Conservation (phyloP, 2,888 invertebrate genomes). For the Netelia melanura region DNA sequence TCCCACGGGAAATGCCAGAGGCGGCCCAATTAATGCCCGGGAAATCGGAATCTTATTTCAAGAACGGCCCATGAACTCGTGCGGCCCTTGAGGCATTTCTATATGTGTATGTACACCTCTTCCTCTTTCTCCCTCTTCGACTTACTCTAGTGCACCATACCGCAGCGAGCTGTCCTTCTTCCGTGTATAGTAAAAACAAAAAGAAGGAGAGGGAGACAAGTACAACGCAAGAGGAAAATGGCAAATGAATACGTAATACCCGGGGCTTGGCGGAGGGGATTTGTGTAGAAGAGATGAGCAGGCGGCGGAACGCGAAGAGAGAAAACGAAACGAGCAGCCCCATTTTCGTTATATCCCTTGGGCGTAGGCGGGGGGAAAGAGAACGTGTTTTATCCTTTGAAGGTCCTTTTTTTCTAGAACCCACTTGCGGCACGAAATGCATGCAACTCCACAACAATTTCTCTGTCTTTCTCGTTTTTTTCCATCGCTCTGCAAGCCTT, state of each 20-base stretch:
- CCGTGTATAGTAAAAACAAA: neutral
- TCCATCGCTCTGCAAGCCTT: neutral
- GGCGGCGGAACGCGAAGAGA: constrained; percentile 23
- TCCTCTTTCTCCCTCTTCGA: constrained; percentile 30
- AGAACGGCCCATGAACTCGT: constrained; percentile 70
- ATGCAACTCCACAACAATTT: constrained; percentile 49
- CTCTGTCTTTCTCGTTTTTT: neutral
- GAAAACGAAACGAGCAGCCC: constrained; percentile 19
- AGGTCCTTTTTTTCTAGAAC: constrained; percentile 66
- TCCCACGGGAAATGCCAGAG: constrained; percentile 81
- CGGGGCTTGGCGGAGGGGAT: constrained; percentile 46
- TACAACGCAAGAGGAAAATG: constrained; percentile 73
- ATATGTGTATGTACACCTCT: constrained; percentile 44
- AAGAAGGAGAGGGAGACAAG: constrained; percentile 12
- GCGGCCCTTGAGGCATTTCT: constrained; percentile 55
- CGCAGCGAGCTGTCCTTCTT: constrained; percentile 16
- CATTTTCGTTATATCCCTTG: constrained; percentile 72
- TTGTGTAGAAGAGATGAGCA: constrained; percentile 34
- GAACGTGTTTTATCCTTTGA: constrained; percentile 68
- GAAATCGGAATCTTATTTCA: constrained; percentile 83
- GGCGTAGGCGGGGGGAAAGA: constrained; percentile 51
- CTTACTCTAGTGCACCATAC: constrained; percentile 50
- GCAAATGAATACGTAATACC: constrained; percentile 82
- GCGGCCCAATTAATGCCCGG: constrained; percentile 81
- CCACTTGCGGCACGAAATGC: constrained; percentile 44